phyloP scores from a whole-genome alignment of 2,888 invertebrate species.

The Brachyopa scutellaris region DNA sequence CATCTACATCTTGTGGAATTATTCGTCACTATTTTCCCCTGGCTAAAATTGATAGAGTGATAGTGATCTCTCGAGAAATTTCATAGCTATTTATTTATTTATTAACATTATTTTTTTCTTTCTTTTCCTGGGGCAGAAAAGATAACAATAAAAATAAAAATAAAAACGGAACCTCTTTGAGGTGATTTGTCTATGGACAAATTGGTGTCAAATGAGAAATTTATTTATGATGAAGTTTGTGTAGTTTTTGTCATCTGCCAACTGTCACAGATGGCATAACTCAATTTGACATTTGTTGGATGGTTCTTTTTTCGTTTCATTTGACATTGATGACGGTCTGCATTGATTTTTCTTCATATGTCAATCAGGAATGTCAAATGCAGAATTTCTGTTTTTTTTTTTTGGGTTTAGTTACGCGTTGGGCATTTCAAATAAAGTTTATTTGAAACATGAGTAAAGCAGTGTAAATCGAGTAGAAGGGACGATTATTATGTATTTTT shows the following conservation, averaged over 20 bases:
- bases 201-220: constrained; percentile 42
- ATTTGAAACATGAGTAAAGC: too few species aligned
- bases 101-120: too few species aligned
- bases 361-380: constrained; percentile 7
- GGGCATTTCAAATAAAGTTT: too few species aligned
- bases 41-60: neutral
- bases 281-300: constrained; percentile 28
- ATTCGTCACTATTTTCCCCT: constrained; percentile 18
- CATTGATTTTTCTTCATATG: neutral
- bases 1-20: neutral
- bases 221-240: neutral
- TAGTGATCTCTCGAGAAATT: constrained; percentile 31
- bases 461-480: too few species aligned
- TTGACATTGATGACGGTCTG: constrained; percentile 44
- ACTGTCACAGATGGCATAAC: neutral
- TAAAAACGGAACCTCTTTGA: constrained; percentile 6
- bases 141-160: too few species aligned
- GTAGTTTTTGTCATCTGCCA: neutral
- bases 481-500: too few species aligned
- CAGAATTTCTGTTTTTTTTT: too few species aligned
- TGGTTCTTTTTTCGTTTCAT: constrained; percentile 7
- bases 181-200: constrained; percentile 5
- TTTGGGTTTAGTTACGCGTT: neutral
- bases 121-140: neutral
- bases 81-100: neutral